These are phyloP conservation scores for Athene cunicularia DNA, from an alignment of 2,113 vertebrate genomes.

Conservation along the genomic window DNA sequence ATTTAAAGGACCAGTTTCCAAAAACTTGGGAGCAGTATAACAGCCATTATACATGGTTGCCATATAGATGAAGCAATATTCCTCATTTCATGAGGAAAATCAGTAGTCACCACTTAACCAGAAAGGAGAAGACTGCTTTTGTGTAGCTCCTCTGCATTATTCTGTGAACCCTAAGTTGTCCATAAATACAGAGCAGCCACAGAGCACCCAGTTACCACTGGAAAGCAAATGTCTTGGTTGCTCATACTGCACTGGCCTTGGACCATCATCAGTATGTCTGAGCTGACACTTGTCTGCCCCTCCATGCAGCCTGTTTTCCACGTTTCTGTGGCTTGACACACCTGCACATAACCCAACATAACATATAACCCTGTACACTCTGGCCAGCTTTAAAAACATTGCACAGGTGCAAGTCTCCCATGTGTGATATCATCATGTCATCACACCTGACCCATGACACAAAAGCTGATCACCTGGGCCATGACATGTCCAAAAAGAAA, in stretches of 20 bases:
- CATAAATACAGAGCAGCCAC: not conserved
- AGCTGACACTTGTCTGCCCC: not conserved
- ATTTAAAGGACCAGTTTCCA: not conserved
- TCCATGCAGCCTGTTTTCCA: not conserved
- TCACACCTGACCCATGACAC: not conserved
- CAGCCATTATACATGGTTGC: not conserved
- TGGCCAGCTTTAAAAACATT: not conserved
- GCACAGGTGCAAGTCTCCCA: not conserved
- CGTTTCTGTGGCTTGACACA: not conserved
- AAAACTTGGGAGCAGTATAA: not conserved
- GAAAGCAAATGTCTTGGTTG: not conserved
- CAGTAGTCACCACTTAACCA: not conserved
- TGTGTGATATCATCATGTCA: not conserved
- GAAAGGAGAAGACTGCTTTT: not conserved
- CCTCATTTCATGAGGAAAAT: not conserved
- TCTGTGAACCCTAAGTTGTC: not conserved
- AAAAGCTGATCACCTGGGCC: not conserved
- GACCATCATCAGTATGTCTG: not conserved
- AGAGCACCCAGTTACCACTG: not conserved
- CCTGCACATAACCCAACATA: not conserved
- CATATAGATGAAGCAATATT: not conserved
- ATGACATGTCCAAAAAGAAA: not conserved
- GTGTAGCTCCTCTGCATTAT: not conserved
- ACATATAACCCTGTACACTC: not conserved
- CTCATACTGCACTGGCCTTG: not conserved